Evolutionary conservation across 2,797 vertebrate species (phyloP), one percentile per base, ranked within the genome.

Genomic region (Notolepis coatsorum): DNA sequence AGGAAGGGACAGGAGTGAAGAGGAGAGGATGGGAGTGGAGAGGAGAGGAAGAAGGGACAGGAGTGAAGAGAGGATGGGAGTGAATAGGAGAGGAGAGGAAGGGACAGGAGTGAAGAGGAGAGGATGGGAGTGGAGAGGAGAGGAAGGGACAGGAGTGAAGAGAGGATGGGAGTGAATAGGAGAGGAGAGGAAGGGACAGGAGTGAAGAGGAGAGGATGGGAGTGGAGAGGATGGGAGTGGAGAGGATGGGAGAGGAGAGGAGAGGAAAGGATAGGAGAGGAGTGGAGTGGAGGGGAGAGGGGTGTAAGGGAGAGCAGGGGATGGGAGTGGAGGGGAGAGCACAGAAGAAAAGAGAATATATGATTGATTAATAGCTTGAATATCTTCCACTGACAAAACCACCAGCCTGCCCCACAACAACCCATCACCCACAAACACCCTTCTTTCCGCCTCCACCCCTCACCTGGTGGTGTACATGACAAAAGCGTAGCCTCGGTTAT

Each of bases 401-500:
- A n/a, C n/a, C n/a, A n/a, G n/a, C n/a, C n/a, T n/a, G n/a, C n/a
- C n/a, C n/a, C n/a, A n/a, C n/a, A n/a, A n/a, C n/a, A n/a, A n/a
- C n/a, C n/a, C n/a, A n/a, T n/a, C 24, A 28, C 38, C 23, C 4
- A 43, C 37, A 39, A 21, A 54, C 21, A 27, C 21, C 3, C 9
- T 15, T 24, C 24, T n/a, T 3, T 9, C 21, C 10, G 2, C 4
- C 33, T 3, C 33, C 2, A 9, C 2, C 28, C 1, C 49, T 53
- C 2, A 87, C 91, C 93, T 96, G 60, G 86, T 89, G 65, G 95
- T 95, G 72, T 96, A 99, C 96, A 95, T 99, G 64, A 98, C 94
- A 73, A 99, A 99, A 65, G 96, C 97, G 59, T 98, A 99, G 80
- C 97, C 97, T n/a, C 97, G 91, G 89, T 99, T 99, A 81, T 96